Conservation (phyloP, 1,140 invertebrate species). For the Scaptomyza hsui region DNA sequence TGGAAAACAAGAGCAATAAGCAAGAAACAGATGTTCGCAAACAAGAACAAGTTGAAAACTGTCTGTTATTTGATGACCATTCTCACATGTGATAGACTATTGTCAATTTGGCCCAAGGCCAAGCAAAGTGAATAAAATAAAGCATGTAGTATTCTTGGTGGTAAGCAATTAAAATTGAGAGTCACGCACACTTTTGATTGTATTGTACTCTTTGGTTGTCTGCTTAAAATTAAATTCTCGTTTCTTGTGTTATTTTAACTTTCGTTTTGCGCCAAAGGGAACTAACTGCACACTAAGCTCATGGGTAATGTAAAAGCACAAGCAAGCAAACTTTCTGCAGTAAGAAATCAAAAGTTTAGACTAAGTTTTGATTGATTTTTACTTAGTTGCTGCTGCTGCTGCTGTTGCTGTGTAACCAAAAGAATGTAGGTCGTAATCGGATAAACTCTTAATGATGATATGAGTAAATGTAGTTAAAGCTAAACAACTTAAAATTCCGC, state of each 20-base stretch:
- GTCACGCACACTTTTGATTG: constrained; percentile 2
- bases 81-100: background rate
- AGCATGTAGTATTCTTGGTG: background rate
- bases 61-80: constrained; percentile 10
- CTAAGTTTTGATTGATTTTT: constrained; percentile 44
- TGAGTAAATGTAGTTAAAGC: background rate
- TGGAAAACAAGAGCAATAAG: background rate
- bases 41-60: background rate
- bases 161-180: constrained; percentile 3
- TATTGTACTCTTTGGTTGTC: constrained; percentile 1
- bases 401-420: background rate
- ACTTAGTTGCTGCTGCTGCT: constrained; percentile 16
- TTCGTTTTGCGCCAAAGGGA: background rate
- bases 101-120: constrained; percentile 10
- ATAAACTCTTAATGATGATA: too few relatives aligned
- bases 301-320: background rate
- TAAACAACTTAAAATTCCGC: background rate
- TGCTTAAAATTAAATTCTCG: constrained; percentile 25
- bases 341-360: constrained; percentile 24
- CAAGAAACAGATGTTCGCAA: constrained; percentile 16
- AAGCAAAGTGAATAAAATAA: constrained; percentile 1
- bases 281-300: constrained; percentile 3
- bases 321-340: constrained; percentile 21
- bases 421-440: background rate
- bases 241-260: constrained; percentile 26